Conservation (phyloP, 2,797 vertebrate species). For the Myotis daubentonii region DNA sequence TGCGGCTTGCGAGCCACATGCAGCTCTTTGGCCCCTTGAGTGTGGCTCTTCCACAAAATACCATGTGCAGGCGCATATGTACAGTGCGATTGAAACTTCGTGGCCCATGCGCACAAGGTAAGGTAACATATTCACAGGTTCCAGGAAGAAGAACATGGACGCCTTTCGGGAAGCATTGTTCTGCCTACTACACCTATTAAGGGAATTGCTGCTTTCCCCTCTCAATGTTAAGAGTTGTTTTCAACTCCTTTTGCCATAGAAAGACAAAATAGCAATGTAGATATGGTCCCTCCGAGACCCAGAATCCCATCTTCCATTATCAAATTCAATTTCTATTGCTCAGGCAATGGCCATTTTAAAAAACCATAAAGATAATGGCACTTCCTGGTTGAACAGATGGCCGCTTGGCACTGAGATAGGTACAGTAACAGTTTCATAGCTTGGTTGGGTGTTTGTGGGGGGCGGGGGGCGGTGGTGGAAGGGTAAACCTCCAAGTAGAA, state of each 20-base stretch:
- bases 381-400: constrained; percentile 30
- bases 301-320: neutral
- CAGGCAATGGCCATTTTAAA: constrained; percentile 24
- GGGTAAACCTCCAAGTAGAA: neutral
- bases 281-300: neutral
- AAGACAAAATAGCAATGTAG: neutral
- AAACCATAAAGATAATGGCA: constrained; percentile 15
- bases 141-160: neutral
- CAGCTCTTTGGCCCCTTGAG: too few relatives aligned
- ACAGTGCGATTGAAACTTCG: too few relatives aligned
- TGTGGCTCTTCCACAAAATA: too few relatives aligned
- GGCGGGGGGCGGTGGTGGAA: neutral
- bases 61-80: too few relatives aligned
- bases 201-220: neutral
- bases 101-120: neutral
- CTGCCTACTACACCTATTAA: neutral
- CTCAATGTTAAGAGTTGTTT: neutral
- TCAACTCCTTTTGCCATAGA: neutral
- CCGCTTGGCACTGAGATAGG: neutral
- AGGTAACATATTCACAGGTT: neutral
- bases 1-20: too few relatives aligned
- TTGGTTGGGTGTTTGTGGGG: fast-evolving
- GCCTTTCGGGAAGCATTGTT: neutral
- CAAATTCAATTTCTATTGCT: constrained; percentile 12
- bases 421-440: neutral